Evolutionary conservation across 1,140 invertebrate genomes (phyloP).

Genomic region (Psix sp.): DNA sequence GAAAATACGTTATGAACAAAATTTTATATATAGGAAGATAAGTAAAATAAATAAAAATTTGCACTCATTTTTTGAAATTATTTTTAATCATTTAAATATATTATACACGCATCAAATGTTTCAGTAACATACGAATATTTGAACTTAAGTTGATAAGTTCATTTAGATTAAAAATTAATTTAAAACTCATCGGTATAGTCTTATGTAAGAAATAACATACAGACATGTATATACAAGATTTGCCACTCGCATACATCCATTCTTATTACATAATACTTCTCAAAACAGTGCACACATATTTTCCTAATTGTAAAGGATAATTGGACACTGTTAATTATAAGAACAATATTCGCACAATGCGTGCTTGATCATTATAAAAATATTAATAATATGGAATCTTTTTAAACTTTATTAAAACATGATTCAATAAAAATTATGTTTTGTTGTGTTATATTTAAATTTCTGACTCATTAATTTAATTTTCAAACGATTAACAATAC

Average conservation of each 20-base stretch:
- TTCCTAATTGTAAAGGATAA: constrained; percentile 13
- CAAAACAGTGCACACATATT: constrained; percentile 13
- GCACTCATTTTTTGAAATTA: neutral
- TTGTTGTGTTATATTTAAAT: no score
- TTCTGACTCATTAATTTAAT: neutral
- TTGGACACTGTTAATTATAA: constrained; percentile 29
- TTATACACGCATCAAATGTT: constrained; percentile 27
- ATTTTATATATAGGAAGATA: neutral
- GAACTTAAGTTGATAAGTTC: constrained; percentile 7
- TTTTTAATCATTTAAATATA: constrained; percentile 49
- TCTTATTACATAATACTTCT: constrained; percentile 13
- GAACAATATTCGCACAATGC: constrained; percentile 12
- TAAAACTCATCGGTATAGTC: constrained; percentile 13
- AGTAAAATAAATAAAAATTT: neutral
- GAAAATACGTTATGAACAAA: neutral
- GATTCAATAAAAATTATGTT: no score
- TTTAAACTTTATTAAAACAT: no score
- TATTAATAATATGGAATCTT: no score
- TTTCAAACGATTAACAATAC: constrained; percentile 21
- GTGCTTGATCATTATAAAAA: constrained; percentile 6
- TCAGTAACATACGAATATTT: constrained; percentile 8
- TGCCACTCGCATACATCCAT: constrained; percentile 10
- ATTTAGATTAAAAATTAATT: constrained; percentile 7
- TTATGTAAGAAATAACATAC: constrained; percentile 30
- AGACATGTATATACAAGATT: constrained; percentile 31